phyloP scores from a whole-genome alignment of 64 coral and sea anemone genomes.

The Trachythela sp. region DNA sequence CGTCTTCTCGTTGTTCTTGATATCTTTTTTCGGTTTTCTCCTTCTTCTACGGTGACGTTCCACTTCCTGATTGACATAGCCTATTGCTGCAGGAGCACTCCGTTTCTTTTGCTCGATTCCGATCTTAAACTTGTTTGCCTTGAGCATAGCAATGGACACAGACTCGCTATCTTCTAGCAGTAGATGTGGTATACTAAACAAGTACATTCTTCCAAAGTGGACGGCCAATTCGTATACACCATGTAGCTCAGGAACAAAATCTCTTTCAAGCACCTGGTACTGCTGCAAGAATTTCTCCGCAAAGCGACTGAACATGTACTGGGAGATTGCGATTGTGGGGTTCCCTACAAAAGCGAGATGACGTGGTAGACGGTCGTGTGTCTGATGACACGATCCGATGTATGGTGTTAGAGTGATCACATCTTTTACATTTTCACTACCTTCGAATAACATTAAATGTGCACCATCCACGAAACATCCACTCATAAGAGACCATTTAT shows the following conservation, averaged over 20 bases:
- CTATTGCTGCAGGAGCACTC: background rate
- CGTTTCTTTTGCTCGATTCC: background rate
- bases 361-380: slow-evolving; percentile 11
- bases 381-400: slow-evolving; percentile 34
- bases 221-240: too few species aligned
- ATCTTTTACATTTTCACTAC: slow-evolving; percentile 27
- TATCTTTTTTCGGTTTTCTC: background rate
- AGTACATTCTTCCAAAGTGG: too few species aligned
- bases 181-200: too few species aligned
- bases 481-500: too few species aligned
- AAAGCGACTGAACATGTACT: slow-evolving; percentile 19
- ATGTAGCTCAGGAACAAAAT: too few species aligned
- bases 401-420: slow-evolving; percentile 39
- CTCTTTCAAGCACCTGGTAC: too few species aligned
- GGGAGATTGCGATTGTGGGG: background rate
- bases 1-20: background rate
- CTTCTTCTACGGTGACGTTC: background rate
- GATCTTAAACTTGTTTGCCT: background rate
- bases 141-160: too few species aligned
- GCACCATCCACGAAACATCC: too few species aligned
- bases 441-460: background rate
- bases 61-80: background rate
- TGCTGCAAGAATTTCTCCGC: background rate
- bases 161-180: too few species aligned
- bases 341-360: slow-evolving; percentile 19